Evolutionary conservation across 2,113 vertebrate genomes (phyloP).

Genomic region (Herpetotheres cachinnans): DNA sequence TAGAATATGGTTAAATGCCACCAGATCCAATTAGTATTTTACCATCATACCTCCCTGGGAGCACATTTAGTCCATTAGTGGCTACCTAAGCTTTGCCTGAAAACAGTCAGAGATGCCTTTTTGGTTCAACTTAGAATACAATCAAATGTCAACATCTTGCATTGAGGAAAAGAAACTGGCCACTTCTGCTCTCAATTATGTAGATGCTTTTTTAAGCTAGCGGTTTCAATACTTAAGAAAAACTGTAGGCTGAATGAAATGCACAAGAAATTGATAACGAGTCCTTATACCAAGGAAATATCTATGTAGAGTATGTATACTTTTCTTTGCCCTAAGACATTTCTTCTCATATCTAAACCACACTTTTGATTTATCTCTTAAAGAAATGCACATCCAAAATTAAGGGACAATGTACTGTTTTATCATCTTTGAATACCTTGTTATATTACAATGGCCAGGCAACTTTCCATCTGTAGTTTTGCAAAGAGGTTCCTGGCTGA

Average conservation of each 20-base stretch:
- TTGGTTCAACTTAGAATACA: not conserved
- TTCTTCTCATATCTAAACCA: not conserved
- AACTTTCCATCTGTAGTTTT: slow-evolving; percentile 3
- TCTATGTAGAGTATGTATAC: not conserved
- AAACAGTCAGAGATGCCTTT: not conserved
- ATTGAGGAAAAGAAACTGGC: not conserved
- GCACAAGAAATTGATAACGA: not conserved
- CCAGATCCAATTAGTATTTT: not conserved
- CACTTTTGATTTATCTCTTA: not conserved
- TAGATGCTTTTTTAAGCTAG: not conserved
- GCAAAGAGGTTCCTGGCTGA: not conserved
- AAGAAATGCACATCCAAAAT: not conserved
- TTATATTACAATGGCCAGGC: not conserved
- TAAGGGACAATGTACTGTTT: not conserved
- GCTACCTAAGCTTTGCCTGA: not conserved
- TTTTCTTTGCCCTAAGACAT: not conserved
- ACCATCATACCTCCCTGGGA: not conserved
- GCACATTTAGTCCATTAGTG: not conserved
- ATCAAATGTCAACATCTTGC: not conserved
- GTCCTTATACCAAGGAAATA: not conserved
- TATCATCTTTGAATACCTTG: not conserved
- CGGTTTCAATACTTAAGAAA: not conserved
- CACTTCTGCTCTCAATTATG: not conserved
- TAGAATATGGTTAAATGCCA: not conserved
- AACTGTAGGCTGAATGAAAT: not conserved